Evolutionary conservation across 2,797 vertebrate species (phyloP).

Genomic region (Cetoscarus ocellatus): DNA sequence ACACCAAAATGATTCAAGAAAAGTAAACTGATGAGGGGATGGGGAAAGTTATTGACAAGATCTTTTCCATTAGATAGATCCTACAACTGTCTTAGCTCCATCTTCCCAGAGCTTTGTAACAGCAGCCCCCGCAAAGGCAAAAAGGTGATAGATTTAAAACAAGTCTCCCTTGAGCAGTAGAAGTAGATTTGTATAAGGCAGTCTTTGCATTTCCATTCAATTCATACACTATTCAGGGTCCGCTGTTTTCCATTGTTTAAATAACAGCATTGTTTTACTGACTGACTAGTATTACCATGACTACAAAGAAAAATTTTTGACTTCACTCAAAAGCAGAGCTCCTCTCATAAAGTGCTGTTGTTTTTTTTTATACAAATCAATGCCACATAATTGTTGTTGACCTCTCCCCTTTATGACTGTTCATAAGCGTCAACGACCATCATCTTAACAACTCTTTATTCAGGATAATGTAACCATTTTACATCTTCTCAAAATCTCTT

Average conservation of each 20-base stretch:
- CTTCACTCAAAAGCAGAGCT: too few species aligned
- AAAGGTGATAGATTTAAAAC: slow-evolving; percentile 18
- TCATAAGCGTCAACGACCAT: not conserved
- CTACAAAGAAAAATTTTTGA: too few species aligned
- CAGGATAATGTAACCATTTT: not conserved
- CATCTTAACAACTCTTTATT: not conserved
- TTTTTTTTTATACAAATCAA: not conserved
- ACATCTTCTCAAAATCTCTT: not conserved
- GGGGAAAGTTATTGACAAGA: slow-evolving; percentile 20
- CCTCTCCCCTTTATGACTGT: not conserved
- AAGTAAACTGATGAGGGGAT: slow-evolving; percentile 20
- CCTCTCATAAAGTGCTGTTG: too few species aligned
- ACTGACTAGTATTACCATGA: too few species aligned
- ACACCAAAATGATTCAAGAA: not conserved
- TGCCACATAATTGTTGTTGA: slow-evolving; percentile 1
- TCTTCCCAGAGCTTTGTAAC: slow-evolving; percentile 23
- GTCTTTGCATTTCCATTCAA: too few species aligned
- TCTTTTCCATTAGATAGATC: slow-evolving; percentile 22
- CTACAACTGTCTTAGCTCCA: slow-evolving; percentile 15
- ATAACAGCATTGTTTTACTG: too few species aligned
- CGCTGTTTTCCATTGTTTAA: too few species aligned
- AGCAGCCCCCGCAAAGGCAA: slow-evolving; percentile 12
- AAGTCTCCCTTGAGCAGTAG: slow-evolving; percentile 18
- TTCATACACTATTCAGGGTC: too few species aligned
- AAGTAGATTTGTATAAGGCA: not conserved